phyloP scores from a whole-genome alignment of 2,797 vertebrate genomes.

The Sciaenops ocellatus region DNA sequence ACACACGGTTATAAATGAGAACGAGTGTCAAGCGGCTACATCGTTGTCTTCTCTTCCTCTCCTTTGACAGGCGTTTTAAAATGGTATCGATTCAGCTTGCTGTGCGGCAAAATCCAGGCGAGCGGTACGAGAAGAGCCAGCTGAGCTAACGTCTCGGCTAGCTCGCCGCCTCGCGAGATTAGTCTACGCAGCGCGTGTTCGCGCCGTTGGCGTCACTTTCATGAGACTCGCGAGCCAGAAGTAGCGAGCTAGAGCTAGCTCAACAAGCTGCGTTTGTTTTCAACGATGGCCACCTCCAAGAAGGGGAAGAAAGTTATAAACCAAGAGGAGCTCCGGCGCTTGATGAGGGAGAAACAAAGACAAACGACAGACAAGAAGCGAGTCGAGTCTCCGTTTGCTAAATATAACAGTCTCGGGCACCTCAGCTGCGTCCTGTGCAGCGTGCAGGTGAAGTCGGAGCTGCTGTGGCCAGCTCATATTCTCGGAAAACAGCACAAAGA shows the following conservation, averaged over 20 bases:
- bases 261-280: slow-evolving; percentile 25
- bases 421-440: slow-evolving; percentile 91
- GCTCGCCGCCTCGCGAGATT: slow-evolving; percentile 74
- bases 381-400: slow-evolving; percentile 93
- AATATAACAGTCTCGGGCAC: slow-evolving; percentile 93
- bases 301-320: slow-evolving; percentile 90
- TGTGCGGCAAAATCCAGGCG: slow-evolving; percentile 70
- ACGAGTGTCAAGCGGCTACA: slow-evolving; percentile 57
- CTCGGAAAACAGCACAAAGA: slow-evolving; percentile 95
- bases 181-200: not conserved
- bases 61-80: slow-evolving; percentile 15
- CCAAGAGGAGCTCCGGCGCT: slow-evolving; percentile 93
- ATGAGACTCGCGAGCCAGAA: slow-evolving; percentile 44
- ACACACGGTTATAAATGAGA: slow-evolving; percentile 33
- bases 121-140: slow-evolving; percentile 36
- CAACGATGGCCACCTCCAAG: slow-evolving; percentile 80
- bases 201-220: slow-evolving; percentile 47
- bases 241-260: not conserved
- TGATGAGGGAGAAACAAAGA: slow-evolving; percentile 94
- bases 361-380: slow-evolving; percentile 87
- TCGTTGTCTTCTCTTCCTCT: slow-evolving; percentile 39
- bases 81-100: slow-evolving; percentile 41
- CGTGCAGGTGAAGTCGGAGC: slow-evolving; percentile 90
- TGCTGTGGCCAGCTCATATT: slow-evolving; percentile 94
- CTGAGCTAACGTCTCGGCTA: slow-evolving; percentile 55